Evolutionary conservation across 1,140 invertebrate species (phyloP), one percentile per base, ranked within the genome.

Genomic region (Leptoteleia sp.): DNA sequence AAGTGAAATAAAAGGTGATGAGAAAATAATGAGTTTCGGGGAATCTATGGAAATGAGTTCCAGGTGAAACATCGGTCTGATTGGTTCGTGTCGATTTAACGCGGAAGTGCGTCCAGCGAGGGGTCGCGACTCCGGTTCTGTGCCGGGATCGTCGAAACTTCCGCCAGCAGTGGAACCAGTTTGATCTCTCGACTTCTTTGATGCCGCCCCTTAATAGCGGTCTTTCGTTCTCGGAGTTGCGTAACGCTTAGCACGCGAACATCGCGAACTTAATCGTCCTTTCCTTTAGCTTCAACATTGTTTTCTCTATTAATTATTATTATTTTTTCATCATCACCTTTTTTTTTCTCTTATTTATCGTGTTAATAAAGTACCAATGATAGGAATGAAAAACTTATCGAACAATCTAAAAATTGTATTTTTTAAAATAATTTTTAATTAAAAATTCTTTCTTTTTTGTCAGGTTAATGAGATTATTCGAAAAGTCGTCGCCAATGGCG

Each of bases 111-210:
- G 50, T 61, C 8, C 4, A 15, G 1, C 25, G 40, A 42, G 50
- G 59, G 70, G 70, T 64, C 70, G 50, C 17, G 68, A 48, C 40
- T 57, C 29, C 33, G 29, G 33, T 54, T 62, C 16, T 25, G 11
- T 55, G 54, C 15, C 29, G 5, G 5, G 15, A 38, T 33, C 29
- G 17, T 43, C 70, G 17, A 65, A 65, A 65, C 52, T 65, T 57
- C 61, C 50, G 70, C 42, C 61, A 64, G 17, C 42, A 31, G 1
- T 59, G 43, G 59, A 75, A 75, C 70, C 70, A 73, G 70, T 64
- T 73, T 73, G 8, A 62, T 54, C 48, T 29, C n/a, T n/a, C n/a
- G n/a, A n/a, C 33, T 61, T 17, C 19, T 40, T 71, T 25, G 29
- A 45, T 17, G 17, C 52, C 35, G 57, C 38, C 38, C 57, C 31